Evolutionary conservation across 2,113 vertebrate species (phyloP).

Genomic region (Oostethus manadensis): DNA sequence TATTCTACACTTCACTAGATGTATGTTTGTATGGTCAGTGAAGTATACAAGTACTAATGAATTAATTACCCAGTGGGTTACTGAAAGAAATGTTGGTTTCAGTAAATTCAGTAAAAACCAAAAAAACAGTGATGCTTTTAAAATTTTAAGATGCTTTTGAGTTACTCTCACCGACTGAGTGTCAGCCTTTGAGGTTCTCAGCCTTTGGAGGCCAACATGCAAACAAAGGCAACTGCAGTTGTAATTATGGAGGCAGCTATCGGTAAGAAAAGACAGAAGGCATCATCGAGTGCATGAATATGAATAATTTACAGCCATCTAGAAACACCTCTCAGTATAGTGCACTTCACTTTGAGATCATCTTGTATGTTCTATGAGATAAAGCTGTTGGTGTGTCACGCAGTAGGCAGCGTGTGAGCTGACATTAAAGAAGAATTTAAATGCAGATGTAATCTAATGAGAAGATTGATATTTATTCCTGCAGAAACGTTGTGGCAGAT

Average conservation of each 20-base stretch:
- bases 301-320: not conserved
- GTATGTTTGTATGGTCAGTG: no score
- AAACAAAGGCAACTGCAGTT: not conserved
- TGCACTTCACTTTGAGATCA: not conserved
- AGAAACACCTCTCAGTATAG: not conserved
- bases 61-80: no score
- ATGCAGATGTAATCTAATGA: constrained; percentile 20
- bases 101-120: no score
- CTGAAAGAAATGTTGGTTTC: no score
- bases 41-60: no score
- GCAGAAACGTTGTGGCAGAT: constrained; percentile 25
- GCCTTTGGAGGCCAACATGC: not conserved
- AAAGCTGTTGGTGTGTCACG: constrained; percentile 16
- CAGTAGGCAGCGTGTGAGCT: constrained; percentile 10
- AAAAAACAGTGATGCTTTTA: no score
- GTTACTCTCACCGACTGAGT: not conserved
- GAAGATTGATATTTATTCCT: constrained; percentile 10
- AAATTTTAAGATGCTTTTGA: not conserved
- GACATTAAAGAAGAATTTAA: constrained; percentile 6
- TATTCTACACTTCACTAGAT: no score
- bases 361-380: not conserved
- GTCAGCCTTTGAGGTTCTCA: not conserved
- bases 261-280: not conserved
- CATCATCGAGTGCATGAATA: not conserved
- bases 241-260: not conserved